Conservation (phyloP, 2,797 vertebrate species). For the Cryptoblepharus egeriae region DNA sequence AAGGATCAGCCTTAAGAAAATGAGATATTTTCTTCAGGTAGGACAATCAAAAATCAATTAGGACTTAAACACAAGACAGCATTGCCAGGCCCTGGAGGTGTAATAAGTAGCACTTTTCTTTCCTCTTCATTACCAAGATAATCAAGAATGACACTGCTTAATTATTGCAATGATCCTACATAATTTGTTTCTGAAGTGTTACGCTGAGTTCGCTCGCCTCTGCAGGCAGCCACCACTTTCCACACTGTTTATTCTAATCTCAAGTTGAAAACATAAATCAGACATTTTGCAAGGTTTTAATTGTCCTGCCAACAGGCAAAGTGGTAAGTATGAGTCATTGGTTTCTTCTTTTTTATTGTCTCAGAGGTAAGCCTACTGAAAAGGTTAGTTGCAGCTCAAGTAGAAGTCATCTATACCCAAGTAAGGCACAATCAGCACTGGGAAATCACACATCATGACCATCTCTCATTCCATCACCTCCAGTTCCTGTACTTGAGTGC, state of each 20-base stretch:
- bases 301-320: background rate
- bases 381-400: background rate
- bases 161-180: slow-evolving; percentile 20
- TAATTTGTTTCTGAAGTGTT: slow-evolving; percentile 31
- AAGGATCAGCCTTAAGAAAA: slow-evolving; percentile 25
- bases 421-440: background rate
- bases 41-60: slow-evolving; percentile 38
- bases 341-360: background rate
- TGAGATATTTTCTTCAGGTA: slow-evolving; percentile 37
- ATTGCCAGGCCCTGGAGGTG: slow-evolving; percentile 30
- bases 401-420: background rate
- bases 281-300: background rate
- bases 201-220: slow-evolving; percentile 19
- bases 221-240: slow-evolving; percentile 13
- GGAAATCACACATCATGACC: background rate
- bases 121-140: slow-evolving; percentile 17
- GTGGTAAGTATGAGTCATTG: background rate
- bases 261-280: slow-evolving; percentile 11
- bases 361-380: background rate
- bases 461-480: background rate
- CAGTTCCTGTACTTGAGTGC: background rate
- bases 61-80: background rate
- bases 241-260: slow-evolving; percentile 21
- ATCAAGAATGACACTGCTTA: slow-evolving; percentile 24
- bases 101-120: slow-evolving; percentile 9